Percentiles rank a stretch among this genome's conserved stretches.
These are phyloP conservation scores for Limnephilus marmoratus DNA, from an alignment of 2,888 invertebrate genomes.

Conservation along the genomic window DNA sequence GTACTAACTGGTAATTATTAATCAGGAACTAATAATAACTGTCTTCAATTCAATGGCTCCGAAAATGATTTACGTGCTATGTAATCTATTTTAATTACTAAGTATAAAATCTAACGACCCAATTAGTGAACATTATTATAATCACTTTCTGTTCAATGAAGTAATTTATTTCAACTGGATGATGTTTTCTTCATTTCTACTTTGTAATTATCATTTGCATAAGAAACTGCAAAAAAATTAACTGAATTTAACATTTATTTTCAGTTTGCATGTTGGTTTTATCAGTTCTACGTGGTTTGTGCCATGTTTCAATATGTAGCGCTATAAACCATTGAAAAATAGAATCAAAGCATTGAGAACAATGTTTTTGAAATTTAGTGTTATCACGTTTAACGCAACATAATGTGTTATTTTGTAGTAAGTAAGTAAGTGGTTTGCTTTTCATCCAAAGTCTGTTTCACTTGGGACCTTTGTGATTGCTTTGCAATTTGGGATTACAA, in stretches of 20 bases:
- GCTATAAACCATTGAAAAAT: background rate
- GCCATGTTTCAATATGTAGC: background rate
- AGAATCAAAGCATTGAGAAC: background rate
- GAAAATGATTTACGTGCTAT: background rate
- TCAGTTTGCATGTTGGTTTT: background rate
- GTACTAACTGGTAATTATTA: background rate
- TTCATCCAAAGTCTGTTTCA: background rate
- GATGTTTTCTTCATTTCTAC: background rate
- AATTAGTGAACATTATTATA: background rate
- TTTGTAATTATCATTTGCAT: background rate
- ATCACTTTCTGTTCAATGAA: background rate
- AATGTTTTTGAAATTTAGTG: background rate
- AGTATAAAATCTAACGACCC: background rate
- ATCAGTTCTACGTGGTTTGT: constrained; percentile 1
- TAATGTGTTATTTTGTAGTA: background rate
- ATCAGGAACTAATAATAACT: background rate
- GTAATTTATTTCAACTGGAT: background rate
- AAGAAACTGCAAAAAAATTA: background rate
- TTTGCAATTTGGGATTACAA: background rate
- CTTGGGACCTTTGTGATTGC: background rate
- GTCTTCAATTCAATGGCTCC: background rate
- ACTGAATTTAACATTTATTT: background rate
- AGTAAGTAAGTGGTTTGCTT: background rate
- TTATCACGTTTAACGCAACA: constrained; percentile 3
- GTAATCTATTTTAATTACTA: background rate